These are phyloP conservation scores for Echinops telfairi DNA, from an alignment of 2,113 vertebrate genomes.

Conservation along the genomic window DNA sequence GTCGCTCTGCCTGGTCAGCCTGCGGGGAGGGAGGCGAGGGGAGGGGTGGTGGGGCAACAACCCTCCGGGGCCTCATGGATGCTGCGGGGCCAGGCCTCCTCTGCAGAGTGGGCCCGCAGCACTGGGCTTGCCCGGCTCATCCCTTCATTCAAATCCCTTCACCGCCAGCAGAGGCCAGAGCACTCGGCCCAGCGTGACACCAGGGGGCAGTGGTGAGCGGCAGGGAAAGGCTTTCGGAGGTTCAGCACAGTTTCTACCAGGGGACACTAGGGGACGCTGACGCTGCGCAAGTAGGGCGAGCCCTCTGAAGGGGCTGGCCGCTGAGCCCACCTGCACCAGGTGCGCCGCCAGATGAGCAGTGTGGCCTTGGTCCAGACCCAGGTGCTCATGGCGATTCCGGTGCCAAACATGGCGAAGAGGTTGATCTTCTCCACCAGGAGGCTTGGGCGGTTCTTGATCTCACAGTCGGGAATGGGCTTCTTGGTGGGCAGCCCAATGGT, in stretches of 20 bases:
- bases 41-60: not conserved
- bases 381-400: slow-evolving; percentile 98
- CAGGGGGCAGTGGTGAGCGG: slow-evolving; percentile 67
- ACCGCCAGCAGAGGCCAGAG: not conserved
- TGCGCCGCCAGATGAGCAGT: slow-evolving; percentile 98
- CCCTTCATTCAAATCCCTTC: not conserved
- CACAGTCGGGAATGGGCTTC: slow-evolving; percentile 96
- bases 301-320: not conserved
- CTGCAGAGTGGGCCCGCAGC: not conserved
- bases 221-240: not conserved
- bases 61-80: not conserved
- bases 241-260: accelerated
- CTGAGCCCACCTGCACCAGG: slow-evolving; percentile 94
- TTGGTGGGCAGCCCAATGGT: slow-evolving; percentile 97
- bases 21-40: slow-evolving; percentile 72
- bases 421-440: slow-evolving; percentile 99
- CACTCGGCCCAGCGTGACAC: not conserved
- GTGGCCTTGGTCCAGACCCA: slow-evolving; percentile 99
- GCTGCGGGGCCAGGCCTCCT: not conserved
- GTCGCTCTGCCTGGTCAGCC: slow-evolving; percentile 95
- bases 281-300: not conserved
- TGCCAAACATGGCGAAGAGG: slow-evolving; percentile 99
- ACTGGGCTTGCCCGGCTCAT: not conserved
- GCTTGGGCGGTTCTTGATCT: slow-evolving; percentile 97
- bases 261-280: not conserved